These are phyloP conservation scores for Metalampra italica DNA, from an alignment of 2,888 invertebrate species.

Conservation along the genomic window DNA sequence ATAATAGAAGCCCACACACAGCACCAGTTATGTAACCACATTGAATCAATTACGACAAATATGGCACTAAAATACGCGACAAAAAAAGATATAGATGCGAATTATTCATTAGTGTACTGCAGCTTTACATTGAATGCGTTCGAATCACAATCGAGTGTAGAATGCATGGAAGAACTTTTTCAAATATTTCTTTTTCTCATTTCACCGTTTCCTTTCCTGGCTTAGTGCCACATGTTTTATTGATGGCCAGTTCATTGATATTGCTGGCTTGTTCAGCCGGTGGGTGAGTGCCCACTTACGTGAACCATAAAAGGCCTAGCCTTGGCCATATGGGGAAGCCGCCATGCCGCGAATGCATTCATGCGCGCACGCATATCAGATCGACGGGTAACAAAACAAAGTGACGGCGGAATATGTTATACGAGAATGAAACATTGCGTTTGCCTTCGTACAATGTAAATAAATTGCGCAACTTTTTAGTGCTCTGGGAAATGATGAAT, in stretches of 20 bases:
- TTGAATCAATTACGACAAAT: conserved; percentile 52
- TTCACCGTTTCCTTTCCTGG: conserved; percentile 75
- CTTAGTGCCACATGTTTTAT: conserved; percentile 76
- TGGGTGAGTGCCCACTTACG: conserved; percentile 77
- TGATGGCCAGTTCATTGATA: conserved; percentile 78
- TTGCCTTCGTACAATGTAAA: conserved; percentile 2
- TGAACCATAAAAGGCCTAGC: conserved; percentile 73
- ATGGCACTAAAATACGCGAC: conserved; percentile 36
- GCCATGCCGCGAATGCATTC: conserved; percentile 69
- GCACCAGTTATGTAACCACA: conserved; percentile 49
- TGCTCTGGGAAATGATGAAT: background rate
- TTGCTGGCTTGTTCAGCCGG: conserved; percentile 74
- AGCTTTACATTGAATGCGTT: conserved; percentile 73
- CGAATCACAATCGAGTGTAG: conserved; percentile 66
- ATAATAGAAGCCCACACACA: conserved; percentile 37
- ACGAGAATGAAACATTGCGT: conserved; percentile 24
- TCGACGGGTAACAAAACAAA: conserved; percentile 61
- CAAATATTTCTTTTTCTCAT: conserved; percentile 75
- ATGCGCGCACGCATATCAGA: conserved; percentile 69
- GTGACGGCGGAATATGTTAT: conserved; percentile 49
- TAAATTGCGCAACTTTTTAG: conserved; percentile 7
- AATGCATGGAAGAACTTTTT: conserved; percentile 61
- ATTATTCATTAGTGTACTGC: conserved; percentile 54
- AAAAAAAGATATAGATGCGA: conserved; percentile 37
- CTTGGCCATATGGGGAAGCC: conserved; percentile 77